These are phyloP conservation scores for Athalia rosae DNA, from an alignment of 2,888 invertebrate genomes.

Conservation along the genomic window DNA sequence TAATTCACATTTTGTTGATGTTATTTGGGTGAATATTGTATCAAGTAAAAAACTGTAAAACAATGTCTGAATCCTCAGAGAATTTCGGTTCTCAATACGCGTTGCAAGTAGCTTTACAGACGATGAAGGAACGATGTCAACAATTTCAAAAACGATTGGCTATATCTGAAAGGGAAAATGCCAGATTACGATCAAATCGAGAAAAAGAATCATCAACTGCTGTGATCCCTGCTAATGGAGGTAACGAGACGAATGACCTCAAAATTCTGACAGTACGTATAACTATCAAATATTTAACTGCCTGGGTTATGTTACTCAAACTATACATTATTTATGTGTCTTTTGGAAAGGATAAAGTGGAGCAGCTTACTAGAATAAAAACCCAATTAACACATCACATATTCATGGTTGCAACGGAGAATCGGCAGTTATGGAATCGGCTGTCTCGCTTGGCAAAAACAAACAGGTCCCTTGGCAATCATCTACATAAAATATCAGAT, in stretches of 20 bases:
- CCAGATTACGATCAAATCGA: conserved; percentile 76
- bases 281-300: neutral
- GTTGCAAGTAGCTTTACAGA: conserved; percentile 85
- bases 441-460: conserved; percentile 80
- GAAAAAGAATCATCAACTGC: conserved; percentile 56
- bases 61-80: conserved; percentile 44
- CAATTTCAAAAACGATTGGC: conserved; percentile 83
- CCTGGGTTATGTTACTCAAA: conserved; percentile 2
- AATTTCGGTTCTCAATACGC: conserved; percentile 75
- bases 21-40: neutral
- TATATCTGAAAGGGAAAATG: conserved; percentile 85
- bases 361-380: conserved; percentile 84
- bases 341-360: conserved; percentile 78
- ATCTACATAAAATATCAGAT: conserved; percentile 75
- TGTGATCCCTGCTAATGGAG: conserved; percentile 49
- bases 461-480: conserved; percentile 76
- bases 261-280: conserved; percentile 57
- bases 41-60: neutral
- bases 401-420: conserved; percentile 88
- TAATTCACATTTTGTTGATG: neutral
- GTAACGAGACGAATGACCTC: conserved; percentile 53
- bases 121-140: conserved; percentile 88
- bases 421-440: conserved; percentile 86
- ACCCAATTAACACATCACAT: conserved; percentile 85
- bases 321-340: conserved; percentile 5